Base-by-base conservation (phyloP, 2,888 invertebrate species). In the Drosophila fulvimacula region DNA sequence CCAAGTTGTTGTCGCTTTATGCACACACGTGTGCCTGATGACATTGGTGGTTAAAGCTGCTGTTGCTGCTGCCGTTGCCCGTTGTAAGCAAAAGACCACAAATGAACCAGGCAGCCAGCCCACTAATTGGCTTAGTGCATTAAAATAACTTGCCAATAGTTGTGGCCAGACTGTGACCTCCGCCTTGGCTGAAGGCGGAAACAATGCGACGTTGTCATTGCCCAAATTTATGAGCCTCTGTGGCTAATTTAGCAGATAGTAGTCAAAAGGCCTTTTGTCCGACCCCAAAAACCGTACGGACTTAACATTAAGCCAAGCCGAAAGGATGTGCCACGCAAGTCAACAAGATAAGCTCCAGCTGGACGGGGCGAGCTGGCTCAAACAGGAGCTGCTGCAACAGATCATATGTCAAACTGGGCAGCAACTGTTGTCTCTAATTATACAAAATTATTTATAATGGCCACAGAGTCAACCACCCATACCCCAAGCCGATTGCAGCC, bases 201-300 rank as follows among this genome's bases (percentile, higher is more conserved):
- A 78, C 79, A 86, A 81, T 77, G 83, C 69, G 58, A 60, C 69
- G 86, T 69, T 89, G 86, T 86, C 79, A 82, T 82, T 86, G 81
- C 61, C 70, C 79, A 90, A 90, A 90, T 90, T 90, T 90, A 89
- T 89, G 83, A 81, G 81, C 52, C 88, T 87, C 87, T 90, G 88
- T 83, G 88, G 90, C 88, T 82, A 82, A 90, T 89, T 88, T 88
- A 79, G 72, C 81, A 77, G 84, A 86, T 82, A 86, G 75, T 66
- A 86, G 75, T 66, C 48, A 38, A 70, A 76, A 78, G 66, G 63
- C 73, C 67, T 72, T 80, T 80, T 82, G 79, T 82, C 39, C 64
- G 71, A 34, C 55, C 68, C 55, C 70, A 74, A 69, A 21, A 21
- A 0, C 32, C 19, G 60, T 51, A 30, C 64, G 49, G 62, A 52